These are phyloP conservation scores for Tetanocera ferruginea DNA, from an alignment of 2,888 invertebrate genomes.

Conservation along the genomic window DNA sequence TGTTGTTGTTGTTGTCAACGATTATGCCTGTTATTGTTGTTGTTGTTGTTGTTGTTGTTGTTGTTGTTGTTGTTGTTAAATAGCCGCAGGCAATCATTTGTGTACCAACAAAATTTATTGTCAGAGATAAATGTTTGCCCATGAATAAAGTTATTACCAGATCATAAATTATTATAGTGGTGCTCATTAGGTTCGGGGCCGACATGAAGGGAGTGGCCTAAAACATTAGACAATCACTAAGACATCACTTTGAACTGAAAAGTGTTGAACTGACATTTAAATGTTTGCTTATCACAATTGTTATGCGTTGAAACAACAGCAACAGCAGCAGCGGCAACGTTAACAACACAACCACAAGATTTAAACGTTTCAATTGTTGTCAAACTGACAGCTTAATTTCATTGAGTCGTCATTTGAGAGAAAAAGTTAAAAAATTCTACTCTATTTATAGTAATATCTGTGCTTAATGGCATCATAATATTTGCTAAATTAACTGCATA, in stretches of 20 bases:
- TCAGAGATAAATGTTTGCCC: constrained; percentile 17
- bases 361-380: background rate
- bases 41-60: background rate
- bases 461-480: too few species aligned
- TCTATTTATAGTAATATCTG: too few species aligned
- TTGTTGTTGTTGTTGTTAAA: background rate
- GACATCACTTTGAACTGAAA: background rate
- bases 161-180: constrained; percentile 16
- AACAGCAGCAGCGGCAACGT: background rate
- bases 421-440: too few species aligned
- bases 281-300: constrained; percentile 12
- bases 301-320: constrained; percentile 12
- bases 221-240: background rate
- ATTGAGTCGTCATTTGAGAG: too few species aligned
- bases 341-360: background rate
- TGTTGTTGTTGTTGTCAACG: background rate
- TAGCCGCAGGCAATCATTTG: constrained; percentile 23
- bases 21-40: background rate
- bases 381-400: too few species aligned
- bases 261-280: constrained; percentile 18
- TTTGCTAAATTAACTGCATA: too few species aligned
- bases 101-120: constrained; percentile 23
- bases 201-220: background rate
- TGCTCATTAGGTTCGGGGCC: background rate
- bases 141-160: constrained; percentile 33